Percentiles rank a stretch among this genome's conserved stretches.
These are phyloP conservation scores for Nezara viridula DNA, from an alignment of 2,888 invertebrate species.

Conservation along the genomic window DNA sequence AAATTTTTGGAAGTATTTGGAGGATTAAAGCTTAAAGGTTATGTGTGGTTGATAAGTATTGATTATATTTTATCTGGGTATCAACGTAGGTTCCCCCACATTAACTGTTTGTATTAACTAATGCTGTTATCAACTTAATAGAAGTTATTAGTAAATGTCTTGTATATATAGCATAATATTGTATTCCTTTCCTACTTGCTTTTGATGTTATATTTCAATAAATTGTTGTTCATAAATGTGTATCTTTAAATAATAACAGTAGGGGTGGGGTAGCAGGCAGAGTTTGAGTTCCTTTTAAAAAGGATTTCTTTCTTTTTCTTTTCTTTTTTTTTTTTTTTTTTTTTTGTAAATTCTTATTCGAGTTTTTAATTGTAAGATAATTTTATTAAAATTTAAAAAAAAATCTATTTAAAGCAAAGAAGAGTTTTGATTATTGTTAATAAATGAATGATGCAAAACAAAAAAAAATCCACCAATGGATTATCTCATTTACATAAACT, in stretches of 20 bases:
- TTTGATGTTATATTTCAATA: conserved; percentile 42
- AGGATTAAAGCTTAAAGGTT: conserved; percentile 42
- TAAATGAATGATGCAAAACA: background rate
- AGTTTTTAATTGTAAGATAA: background rate
- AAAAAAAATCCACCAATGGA: background rate
- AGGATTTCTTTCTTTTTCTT: conserved; percentile 2
- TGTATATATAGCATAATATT: background rate
- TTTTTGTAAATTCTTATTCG: background rate
- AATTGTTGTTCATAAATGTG: conserved; percentile 33
- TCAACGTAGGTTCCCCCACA: background rate
- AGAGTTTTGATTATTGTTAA: background rate
- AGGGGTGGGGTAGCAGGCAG: conserved; percentile 38
- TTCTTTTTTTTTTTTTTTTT: conserved; percentile 30
- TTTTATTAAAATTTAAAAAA: background rate
- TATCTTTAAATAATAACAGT: conserved; percentile 43
- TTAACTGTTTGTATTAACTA: background rate
- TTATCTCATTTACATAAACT: background rate
- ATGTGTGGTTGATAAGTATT: conserved; percentile 23
- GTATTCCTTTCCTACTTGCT: conserved; percentile 22
- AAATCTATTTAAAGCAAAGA: background rate
- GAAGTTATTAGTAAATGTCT: background rate
- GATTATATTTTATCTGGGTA: conserved; percentile 24
- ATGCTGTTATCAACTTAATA: background rate
- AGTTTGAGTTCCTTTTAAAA: conserved; percentile 28
- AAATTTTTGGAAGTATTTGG: conserved; percentile 46